phyloP scores from a whole-genome alignment of 2,888 invertebrate species.

The Agrenia bidenticulata region DNA sequence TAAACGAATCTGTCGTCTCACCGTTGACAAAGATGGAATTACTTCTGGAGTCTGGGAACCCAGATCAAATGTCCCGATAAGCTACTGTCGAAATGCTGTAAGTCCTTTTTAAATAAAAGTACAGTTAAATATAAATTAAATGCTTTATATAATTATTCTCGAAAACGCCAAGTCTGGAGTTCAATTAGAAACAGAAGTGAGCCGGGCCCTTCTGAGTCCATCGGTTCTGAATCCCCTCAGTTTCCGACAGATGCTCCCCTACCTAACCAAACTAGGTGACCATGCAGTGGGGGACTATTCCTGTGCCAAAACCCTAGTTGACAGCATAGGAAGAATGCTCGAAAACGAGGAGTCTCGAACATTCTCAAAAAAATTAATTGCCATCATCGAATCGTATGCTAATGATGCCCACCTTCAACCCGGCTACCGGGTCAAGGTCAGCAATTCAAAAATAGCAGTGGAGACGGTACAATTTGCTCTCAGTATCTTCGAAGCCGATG shows the following conservation, averaged over 20 bases:
- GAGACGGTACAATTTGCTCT: constrained; percentile 38
- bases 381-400: constrained; percentile 23
- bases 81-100: constrained; percentile 16
- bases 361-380: constrained; percentile 12
- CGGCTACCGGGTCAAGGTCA: constrained; percentile 30
- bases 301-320: constrained; percentile 33
- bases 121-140: neutral
- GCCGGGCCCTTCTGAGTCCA: neutral
- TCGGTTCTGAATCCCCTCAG: neutral
- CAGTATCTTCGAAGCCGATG: neutral
- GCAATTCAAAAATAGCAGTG: constrained; percentile 20
- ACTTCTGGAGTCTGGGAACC: neutral
- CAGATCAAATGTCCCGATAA: neutral
- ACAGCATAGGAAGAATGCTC: constrained; percentile 29
- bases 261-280: neutral
- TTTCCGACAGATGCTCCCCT: neutral
- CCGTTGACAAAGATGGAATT: neutral
- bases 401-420: constrained; percentile 20
- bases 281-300: constrained; percentile 20
- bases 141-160: neutral
- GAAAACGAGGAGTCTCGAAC: constrained; percentile 17
- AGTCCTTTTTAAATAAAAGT: neutral
- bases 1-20: constrained; percentile 23
- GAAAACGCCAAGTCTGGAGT: too few species aligned
- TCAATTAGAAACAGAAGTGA: neutral